Evolutionary conservation across 2,888 invertebrate genomes (phyloP), one percentile per base, ranked within the genome.

Genomic region (Zele albiditarsus): DNA sequence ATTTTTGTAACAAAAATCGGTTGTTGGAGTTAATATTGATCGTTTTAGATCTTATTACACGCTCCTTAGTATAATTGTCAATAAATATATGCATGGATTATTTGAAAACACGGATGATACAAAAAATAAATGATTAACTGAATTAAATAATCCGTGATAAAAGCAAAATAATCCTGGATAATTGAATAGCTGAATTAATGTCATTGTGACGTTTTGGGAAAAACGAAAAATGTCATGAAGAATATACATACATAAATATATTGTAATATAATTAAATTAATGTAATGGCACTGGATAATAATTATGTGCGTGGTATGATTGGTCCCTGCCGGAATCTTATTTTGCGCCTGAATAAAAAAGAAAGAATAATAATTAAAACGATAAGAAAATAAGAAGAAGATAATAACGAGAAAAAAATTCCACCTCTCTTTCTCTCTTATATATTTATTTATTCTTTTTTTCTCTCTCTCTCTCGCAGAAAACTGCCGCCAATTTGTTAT

Each of bases 11-110:
- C 25, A 58, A 58, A 46, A 74, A 76, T 27, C 73, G 71, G n/a
- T 53, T 63, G 63, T 33, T 10, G 38, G 16, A 6, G 53, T 20
- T 72, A 74, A 70, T 74, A 74, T 73, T 71, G 72, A 74, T 79
- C 63, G 72, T 71, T 75, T 75, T 71, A 73, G 75, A 73, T 75
- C 73, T 71, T 75, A 71, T 66, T 62, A 73, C 68, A 70, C 77
- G 78, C 77, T 77, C 75, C 68, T 69, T 79, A 79, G 77, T 27
- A 74, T 79, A 79, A 79, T 79, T 79, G 75, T 79, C 75, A 75
- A 75, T 77, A 77, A 27, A n/a, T 14, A 63, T 20, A 3, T 10
- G 12, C n/a, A 62, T 28, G 16, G 31, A 31, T 33, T 63, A 33
- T n/a, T 63, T 0, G 14, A 31, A 20, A 3, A 16, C 62, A 28